Conservation (phyloP, 2,797 vertebrate species). For the Etheostoma perlongum region DNA sequence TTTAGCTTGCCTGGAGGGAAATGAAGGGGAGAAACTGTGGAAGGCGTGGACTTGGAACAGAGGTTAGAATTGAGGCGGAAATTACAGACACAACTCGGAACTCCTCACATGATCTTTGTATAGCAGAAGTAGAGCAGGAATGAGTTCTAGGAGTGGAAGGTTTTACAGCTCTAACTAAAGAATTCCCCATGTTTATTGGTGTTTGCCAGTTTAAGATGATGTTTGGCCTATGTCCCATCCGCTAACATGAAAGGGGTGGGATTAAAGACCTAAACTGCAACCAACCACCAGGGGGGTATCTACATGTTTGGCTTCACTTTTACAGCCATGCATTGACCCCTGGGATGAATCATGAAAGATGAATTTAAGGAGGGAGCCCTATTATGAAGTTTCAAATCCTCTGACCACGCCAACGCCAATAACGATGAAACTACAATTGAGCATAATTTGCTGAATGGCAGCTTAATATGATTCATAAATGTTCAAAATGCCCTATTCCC, state of each 20-base stretch:
- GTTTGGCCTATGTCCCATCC: no score
- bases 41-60: constrained; percentile 55
- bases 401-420: no score
- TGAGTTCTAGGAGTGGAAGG: background rate
- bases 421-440: no score
- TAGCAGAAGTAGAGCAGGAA: background rate
- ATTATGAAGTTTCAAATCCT: background rate
- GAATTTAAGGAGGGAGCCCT: background rate
- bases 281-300: no score
- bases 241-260: no score
- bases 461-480: constrained; percentile 2
- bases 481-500: background rate
- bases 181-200: constrained; percentile 1
- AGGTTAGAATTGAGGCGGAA: constrained; percentile 47
- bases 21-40: constrained; percentile 51
- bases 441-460: background rate
- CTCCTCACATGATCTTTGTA: constrained; percentile 29
- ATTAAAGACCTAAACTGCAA: no score
- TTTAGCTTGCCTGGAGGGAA: constrained; percentile 57
- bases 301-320: no score
- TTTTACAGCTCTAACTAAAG: background rate
- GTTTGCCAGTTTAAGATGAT: background rate
- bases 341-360: background rate
- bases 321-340: no score
- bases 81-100: constrained; percentile 43